These are phyloP conservation scores for Oreotrochilus melanogaster DNA, from an alignment of 2,113 vertebrate species.

Conservation along the genomic window DNA sequence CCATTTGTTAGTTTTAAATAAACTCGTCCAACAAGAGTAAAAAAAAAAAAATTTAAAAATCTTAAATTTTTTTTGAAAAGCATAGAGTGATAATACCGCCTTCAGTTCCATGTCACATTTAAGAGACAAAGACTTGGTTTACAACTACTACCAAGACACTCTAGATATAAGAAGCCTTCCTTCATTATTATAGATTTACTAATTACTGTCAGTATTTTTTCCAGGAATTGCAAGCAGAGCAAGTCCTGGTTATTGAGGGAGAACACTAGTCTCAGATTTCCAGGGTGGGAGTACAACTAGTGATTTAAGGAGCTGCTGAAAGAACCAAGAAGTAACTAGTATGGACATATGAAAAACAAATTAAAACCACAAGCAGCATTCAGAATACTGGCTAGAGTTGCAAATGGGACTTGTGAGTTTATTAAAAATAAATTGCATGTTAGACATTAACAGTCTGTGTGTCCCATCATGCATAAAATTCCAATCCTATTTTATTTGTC, in stretches of 20 bases:
- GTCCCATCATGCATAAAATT: slow-evolving; percentile 59
- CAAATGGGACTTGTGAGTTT: slow-evolving; percentile 53
- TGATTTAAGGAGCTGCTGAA: not conserved
- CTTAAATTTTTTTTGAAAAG: no score
- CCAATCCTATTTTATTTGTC: slow-evolving; percentile 62
- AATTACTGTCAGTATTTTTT: not conserved
- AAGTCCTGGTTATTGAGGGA: not conserved
- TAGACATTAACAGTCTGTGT: slow-evolving; percentile 29
- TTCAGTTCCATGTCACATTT: rapidly evolving
- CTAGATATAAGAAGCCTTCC: not conserved
- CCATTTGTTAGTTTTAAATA: not conserved
- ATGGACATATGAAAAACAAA: not conserved
- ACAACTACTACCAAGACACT: not conserved
- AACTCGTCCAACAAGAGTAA: not conserved
- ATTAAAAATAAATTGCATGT: slow-evolving; percentile 64
- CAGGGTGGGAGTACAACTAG: not conserved
- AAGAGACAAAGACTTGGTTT: not conserved
- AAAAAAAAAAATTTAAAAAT: not conserved
- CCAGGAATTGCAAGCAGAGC: not conserved
- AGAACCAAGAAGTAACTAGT: not conserved
- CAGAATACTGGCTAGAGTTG: slow-evolving; percentile 9
- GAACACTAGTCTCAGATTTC: not conserved
- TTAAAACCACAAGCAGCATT: not conserved
- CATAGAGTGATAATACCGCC: not conserved
- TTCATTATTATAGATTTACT: not conserved